Base-by-base conservation (phyloP, 92 coral and sea anemone genomes). In the Parazoanthus swiftii region DNA sequence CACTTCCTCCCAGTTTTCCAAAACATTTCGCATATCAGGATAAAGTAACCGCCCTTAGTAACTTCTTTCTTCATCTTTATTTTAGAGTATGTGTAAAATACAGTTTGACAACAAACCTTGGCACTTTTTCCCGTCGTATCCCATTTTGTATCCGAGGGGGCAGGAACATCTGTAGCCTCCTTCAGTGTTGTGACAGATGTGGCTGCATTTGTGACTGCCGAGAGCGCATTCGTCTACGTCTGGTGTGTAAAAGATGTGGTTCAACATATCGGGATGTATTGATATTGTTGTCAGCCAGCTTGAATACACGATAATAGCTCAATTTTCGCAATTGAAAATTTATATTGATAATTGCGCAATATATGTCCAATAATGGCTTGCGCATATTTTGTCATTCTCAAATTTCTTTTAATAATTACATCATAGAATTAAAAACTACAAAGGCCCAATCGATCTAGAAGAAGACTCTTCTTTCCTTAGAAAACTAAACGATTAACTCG, bases 121-220 rank as follows among this genome's bases (percentile, higher is more conserved):
- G 51, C 91, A 91, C 0, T 54, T 65, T 74, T 20, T 88, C 20
- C 89, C 76, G 76, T 88, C 91, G 6, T 78, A 25, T 39, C 79
- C 37, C 10, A 91, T n/a, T 56, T 29, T 77, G 91, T 76, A 91
- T 6, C 93, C 93, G 26, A 20, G 10, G 36, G 67, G 44, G 73
- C 93, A 91, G 65, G 89, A 75, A 73, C 93, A 91, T 26, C 44
- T 51, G 43, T 83, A 91, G 76, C 82, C 42, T 14, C 93, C 93
- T 63, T 83, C 76, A 10, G 89, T 91, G 89, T 91, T 91, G 33
- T 81, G 85, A 54, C 93, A 91, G 76, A 21, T 51, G 3, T 91
- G 93, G 43, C 89, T 88, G 84, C 93, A 91, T 20, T 37, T 66
- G 70, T 88, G 90, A 20, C 25, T 88, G 36, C 89, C 93, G 59